Evolutionary conservation across 2,888 invertebrate genomes (phyloP).

Genomic region (Tinea trinotella): DNA sequence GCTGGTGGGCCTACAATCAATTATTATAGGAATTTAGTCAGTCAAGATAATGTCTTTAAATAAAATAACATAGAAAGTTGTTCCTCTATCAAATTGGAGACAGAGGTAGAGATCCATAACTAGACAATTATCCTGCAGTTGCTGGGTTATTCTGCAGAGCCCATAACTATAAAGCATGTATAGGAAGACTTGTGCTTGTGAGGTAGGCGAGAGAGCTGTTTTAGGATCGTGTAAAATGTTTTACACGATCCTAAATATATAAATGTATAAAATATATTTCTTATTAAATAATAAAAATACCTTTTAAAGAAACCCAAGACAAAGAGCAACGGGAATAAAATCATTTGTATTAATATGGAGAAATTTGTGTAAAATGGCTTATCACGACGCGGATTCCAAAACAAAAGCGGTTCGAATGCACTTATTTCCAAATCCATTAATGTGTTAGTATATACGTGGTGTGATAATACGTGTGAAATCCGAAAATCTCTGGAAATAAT

Average conservation of each 20-base stretch:
- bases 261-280: neutral
- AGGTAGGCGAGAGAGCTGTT: too few species aligned
- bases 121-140: too few species aligned
- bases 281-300: slow-evolving; percentile 30
- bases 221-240: slow-evolving; percentile 1
- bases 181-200: too few species aligned
- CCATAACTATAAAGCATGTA: too few species aligned
- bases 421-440: slow-evolving; percentile 81
- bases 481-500: slow-evolving; percentile 75
- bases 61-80: too few species aligned
- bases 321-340: slow-evolving; percentile 45
- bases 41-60: neutral
- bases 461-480: slow-evolving; percentile 82
- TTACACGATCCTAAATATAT: neutral
- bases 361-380: slow-evolving; percentile 56
- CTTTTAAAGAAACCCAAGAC: slow-evolving; percentile 49
- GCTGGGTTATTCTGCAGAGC: too few species aligned
- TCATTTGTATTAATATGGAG: slow-evolving; percentile 59
- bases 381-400: slow-evolving; percentile 77
- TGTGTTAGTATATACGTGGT: slow-evolving; percentile 85
- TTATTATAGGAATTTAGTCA: slow-evolving; percentile 22
- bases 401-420: slow-evolving; percentile 76
- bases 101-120: too few species aligned
- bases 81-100: too few species aligned
- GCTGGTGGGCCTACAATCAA: slow-evolving; percentile 21